A percentile compares a stretch with the other conserved stretches of the same genome.
Evolutionary conservation across 2,113 vertebrate species (phyloP).

Genomic region (Phalacrocorax brasilianus): DNA sequence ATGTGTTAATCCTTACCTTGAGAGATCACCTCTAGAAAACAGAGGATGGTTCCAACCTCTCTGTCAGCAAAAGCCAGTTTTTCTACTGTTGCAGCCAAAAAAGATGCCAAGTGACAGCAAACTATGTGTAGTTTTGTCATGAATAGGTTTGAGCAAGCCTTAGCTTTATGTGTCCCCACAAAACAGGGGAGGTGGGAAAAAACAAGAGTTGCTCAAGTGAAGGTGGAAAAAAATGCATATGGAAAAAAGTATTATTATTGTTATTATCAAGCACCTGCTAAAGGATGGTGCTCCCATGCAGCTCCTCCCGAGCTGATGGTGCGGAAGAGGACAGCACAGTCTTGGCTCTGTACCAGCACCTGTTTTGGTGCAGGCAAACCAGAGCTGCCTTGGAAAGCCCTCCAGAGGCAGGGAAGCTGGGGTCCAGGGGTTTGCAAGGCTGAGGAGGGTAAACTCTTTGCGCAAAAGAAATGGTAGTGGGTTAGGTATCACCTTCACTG

Average conservation of each 20-base stretch:
- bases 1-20: slow-evolving; percentile 18
- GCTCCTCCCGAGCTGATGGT: background rate
- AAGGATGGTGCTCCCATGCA: background rate
- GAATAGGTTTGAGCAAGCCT: slow-evolving; percentile 10
- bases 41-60: background rate
- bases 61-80: background rate
- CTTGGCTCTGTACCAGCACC: background rate
- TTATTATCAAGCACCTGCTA: background rate
- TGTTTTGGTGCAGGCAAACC: background rate
- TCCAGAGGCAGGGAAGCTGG: background rate
- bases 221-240: background rate
- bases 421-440: background rate
- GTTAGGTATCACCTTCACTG: background rate
- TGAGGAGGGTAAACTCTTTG: background rate
- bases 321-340: background rate
- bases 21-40: slow-evolving; percentile 39
- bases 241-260: background rate
- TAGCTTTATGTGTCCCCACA: background rate
- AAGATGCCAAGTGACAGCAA: slow-evolving; percentile 25
- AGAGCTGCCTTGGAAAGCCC: background rate
- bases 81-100: slow-evolving; percentile 51
- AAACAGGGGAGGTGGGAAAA: background rate
- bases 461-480: background rate
- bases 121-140: slow-evolving; percentile 6
- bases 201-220: background rate